Base-by-base conservation (phyloP, 2,113 vertebrate genomes). In the Lepisosteus osseus region DNA sequence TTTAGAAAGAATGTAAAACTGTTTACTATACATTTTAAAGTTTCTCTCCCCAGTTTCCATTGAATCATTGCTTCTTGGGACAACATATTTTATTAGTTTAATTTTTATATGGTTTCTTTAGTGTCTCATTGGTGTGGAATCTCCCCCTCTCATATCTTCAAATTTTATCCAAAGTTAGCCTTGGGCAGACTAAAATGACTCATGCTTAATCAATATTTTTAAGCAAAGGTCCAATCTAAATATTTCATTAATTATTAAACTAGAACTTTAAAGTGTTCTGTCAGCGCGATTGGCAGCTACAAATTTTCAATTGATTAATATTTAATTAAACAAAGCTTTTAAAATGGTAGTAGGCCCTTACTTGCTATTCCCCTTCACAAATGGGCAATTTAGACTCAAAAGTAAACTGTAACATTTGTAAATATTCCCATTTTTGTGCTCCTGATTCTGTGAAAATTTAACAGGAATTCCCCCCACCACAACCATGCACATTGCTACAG, bases 21-120 rank as follows among this genome's bases (percentile, higher is more conserved):
- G 47, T 51, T 9, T 6, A 51, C 47, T 51, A 51, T 13, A 40
- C 57, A 51, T 70, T 17, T 54, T 17, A 51, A 4, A 29, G n/a
- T 54, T 67, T 14, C 41, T 61, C 9, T 51, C 47, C 9, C 29
- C 13, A 3, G 42, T 61, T 59, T 66, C 66, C 65, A 15, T 5
- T 2, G 56, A 57, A 43, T 68, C 64, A 56, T 72, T 54, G 72
- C 78, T 81, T 67, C 65, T 70, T 75, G 76, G 76, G 76, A 65
- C 69, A 75, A 74, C 59, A 40, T 72, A 79, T 80, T 76, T 80
- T 73, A 80, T 74, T 77, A 69, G 78, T 80, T 83, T 68, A 29
- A 79, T 81, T 57, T 68, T 71, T 77, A 68, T 62, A 61, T 83
- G 65, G 81, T 81, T 83, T 75, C 77, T 83, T 79, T 74, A 81